Conservation (phyloP, 2,888 invertebrate genomes). For the Lymantria dispar region DNA sequence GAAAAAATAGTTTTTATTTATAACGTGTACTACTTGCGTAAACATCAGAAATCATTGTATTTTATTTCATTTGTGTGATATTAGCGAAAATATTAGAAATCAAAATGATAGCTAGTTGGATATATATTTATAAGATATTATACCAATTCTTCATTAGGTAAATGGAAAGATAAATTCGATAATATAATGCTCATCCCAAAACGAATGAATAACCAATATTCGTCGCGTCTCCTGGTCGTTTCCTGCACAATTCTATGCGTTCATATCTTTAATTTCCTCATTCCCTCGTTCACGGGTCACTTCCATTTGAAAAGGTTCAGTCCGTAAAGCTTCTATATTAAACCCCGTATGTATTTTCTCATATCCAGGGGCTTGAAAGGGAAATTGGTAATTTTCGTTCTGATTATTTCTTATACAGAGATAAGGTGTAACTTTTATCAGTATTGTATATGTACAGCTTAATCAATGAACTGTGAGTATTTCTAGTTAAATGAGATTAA, state of each 20-base stretch:
- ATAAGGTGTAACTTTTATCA: constrained; percentile 2
- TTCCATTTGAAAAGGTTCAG: constrained; percentile 31
- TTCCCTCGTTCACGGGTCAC: constrained; percentile 37
- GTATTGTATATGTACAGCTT: too few species aligned
- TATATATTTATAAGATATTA: too few species aligned
- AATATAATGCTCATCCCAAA: constrained; percentile 1
- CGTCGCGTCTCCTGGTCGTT: constrained; percentile 24
- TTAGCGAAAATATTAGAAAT: too few species aligned
- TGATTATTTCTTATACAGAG: constrained; percentile 17
- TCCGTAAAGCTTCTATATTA: constrained; percentile 19
- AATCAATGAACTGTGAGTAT: too few species aligned
- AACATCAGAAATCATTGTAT: too few species aligned
- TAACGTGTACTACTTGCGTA: too few species aligned
- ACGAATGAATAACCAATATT: constrained; percentile 12
- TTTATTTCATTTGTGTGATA: too few species aligned
- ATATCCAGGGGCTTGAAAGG: constrained; percentile 19
- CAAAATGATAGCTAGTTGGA: too few species aligned
- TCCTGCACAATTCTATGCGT: constrained; percentile 39
- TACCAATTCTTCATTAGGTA: not conserved
- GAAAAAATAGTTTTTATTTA: too few species aligned
- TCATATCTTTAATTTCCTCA: constrained; percentile 52
- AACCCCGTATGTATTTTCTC: constrained; percentile 14
- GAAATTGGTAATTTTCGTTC: constrained; percentile 31
- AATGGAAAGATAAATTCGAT: not conserved
- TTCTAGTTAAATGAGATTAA: too few species aligned